phyloP scores from a whole-genome alignment of 2,888 invertebrate species.

The Biston betularia region DNA sequence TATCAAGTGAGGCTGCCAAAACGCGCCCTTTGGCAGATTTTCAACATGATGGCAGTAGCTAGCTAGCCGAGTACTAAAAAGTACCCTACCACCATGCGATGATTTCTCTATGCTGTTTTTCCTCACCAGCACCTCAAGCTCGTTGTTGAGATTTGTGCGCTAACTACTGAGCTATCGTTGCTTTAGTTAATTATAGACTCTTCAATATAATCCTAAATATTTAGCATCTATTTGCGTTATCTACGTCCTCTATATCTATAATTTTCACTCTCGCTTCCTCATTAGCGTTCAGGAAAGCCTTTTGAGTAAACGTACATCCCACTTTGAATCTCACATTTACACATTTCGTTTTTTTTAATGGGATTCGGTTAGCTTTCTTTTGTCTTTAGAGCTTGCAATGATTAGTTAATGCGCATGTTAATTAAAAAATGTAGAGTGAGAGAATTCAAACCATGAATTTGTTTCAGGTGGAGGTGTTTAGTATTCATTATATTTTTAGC shows the following conservation, averaged over 20 bases:
- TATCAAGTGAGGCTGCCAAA: no score
- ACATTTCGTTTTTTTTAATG: conserved; percentile 44
- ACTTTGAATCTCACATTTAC: conserved; percentile 56
- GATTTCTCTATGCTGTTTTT: no score
- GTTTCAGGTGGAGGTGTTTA: neutral
- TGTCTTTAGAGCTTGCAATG: conserved; percentile 5
- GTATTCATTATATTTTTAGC: no score
- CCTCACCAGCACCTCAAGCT: no score
- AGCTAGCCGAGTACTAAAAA: no score
- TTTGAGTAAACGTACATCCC: conserved; percentile 68
- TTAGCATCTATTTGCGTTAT: neutral
- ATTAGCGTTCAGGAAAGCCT: conserved; percentile 65
- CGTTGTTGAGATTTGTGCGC: no score
- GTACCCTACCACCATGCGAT: no score
- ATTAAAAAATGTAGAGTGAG: neutral
- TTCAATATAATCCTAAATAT: no score
- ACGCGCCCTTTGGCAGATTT: no score
- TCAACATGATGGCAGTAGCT: no score
- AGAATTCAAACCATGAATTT: neutral
- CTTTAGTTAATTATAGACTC: no score
- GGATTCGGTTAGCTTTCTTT: conserved; percentile 24
- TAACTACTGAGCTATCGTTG: no score
- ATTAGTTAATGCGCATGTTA: conserved; percentile 14
- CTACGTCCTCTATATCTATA: neutral
- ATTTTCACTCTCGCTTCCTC: conserved; percentile 64